Conservation (phyloP, 2,797 vertebrate genomes). For the Triplophysa bombifrons region DNA sequence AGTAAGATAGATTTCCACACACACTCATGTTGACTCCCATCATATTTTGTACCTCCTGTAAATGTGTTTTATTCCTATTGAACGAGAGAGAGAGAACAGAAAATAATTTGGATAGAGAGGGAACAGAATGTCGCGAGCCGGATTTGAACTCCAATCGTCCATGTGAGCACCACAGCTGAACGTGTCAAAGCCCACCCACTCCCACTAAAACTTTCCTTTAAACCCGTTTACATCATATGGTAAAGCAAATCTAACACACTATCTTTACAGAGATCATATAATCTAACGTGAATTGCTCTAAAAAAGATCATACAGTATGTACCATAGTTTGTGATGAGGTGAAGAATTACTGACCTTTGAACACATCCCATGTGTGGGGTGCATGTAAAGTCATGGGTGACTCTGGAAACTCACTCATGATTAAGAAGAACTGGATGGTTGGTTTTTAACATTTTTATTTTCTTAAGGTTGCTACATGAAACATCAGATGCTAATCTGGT, state of each 20-base stretch:
- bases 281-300: background rate
- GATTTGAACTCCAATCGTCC: background rate
- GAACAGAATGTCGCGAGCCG: background rate
- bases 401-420: background rate
- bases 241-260: too few species aligned
- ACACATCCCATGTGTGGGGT: slow-evolving; percentile 8
- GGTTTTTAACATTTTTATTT: background rate
- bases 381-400: background rate
- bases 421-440: background rate
- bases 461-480: background rate
- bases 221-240: background rate
- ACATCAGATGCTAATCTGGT: background rate
- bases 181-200: background rate
- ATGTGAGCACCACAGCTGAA: background rate
- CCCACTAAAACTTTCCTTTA: background rate
- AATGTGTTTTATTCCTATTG: background rate
- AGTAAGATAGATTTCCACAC: too few species aligned
- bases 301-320: slow-evolving; percentile 6
- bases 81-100: background rate
- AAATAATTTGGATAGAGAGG: background rate
- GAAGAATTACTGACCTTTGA: slow-evolving; percentile 9
- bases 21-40: background rate
- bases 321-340: background rate
- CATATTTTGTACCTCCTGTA: background rate
- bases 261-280: background rate